These are phyloP conservation scores for Sprattus sprattus DNA, from an alignment of 2,113 vertebrate genomes.

Conservation along the genomic window DNA sequence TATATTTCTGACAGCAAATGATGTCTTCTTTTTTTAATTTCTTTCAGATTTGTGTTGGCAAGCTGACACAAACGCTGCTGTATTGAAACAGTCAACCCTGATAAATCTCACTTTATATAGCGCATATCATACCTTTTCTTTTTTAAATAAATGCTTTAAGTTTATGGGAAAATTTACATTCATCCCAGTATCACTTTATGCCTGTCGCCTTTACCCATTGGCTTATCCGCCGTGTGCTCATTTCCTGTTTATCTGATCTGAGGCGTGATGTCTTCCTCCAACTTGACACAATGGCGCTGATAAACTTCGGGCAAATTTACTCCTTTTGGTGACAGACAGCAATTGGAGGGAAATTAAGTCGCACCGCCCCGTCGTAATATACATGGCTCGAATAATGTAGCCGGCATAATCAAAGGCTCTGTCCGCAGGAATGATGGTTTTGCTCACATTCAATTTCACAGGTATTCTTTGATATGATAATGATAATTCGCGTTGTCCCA, in stretches of 20 bases:
- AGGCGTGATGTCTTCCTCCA: slow-evolving; percentile 76
- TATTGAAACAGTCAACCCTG: background rate
- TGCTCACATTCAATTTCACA: slow-evolving; percentile 75
- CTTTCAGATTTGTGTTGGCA: background rate
- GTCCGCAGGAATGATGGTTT: slow-evolving; percentile 86
- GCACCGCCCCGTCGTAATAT: slow-evolving; percentile 83
- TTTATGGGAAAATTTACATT: slow-evolving; percentile 69
- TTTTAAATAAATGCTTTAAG: slow-evolving; percentile 8
- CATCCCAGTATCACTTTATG: slow-evolving; percentile 65
- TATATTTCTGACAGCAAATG: slow-evolving; percentile 14
- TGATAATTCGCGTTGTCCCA: slow-evolving; percentile 86
- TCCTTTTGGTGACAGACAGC: slow-evolving; percentile 91
- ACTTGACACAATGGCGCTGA: slow-evolving; percentile 82
- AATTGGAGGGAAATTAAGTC: slow-evolving; percentile 96
- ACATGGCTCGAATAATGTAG: slow-evolving; percentile 89
- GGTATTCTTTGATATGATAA: slow-evolving; percentile 94
- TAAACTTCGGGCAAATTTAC: slow-evolving; percentile 91
- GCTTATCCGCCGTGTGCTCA: slow-evolving; percentile 75
- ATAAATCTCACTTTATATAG: slow-evolving; percentile 3
- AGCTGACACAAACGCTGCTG: background rate
- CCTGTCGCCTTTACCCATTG: slow-evolving; percentile 67
- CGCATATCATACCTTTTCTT: background rate
- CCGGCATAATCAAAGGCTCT: slow-evolving; percentile 94
- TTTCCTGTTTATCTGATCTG: slow-evolving; percentile 89
- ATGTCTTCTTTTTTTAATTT: slow-evolving; percentile 9